Percentiles rank a stretch among this genome's conserved stretches.
These are phyloP conservation scores for Pampus argenteus DNA, from an alignment of 2,797 vertebrate species.

Conservation along the genomic window DNA sequence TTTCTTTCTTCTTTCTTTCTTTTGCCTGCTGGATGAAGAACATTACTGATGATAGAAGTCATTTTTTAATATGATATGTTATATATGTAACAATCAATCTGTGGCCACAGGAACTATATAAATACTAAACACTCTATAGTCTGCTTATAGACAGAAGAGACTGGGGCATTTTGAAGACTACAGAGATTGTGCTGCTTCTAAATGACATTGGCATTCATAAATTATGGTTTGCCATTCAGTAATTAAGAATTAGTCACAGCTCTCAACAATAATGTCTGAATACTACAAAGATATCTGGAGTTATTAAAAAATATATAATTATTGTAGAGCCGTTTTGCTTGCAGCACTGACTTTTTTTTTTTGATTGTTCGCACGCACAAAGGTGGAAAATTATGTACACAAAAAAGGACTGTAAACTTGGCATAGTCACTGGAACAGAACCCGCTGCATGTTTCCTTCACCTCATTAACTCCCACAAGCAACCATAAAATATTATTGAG, in stretches of 20 bases:
- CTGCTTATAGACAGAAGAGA: conserved; percentile 11
- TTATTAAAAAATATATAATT: neutral
- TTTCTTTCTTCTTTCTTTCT: too few relatives aligned
- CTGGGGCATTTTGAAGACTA: neutral
- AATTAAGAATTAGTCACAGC: conserved; percentile 16
- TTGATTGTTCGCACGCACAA: conserved; percentile 42
- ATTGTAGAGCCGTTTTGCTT: conserved; percentile 18
- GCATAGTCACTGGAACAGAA: conserved; percentile 33
- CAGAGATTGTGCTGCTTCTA: conserved; percentile 7
- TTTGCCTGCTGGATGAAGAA: conserved; percentile 5
- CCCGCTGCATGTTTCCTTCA: conserved; percentile 42
- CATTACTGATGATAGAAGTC: conserved; percentile 21
- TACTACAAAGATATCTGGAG: neutral
- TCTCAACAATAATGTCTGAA: neutral
- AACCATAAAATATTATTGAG: conserved; percentile 63
- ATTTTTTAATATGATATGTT: conserved; percentile 37
- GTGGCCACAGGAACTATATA: conserved; percentile 7
- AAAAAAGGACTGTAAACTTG: conserved; percentile 36
- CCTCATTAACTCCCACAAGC: conserved; percentile 66
- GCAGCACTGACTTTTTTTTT: conserved; percentile 5
- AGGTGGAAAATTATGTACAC: conserved; percentile 38
- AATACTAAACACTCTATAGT: conserved; percentile 19
- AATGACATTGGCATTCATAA: conserved; percentile 7
- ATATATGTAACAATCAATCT: conserved; percentile 40
- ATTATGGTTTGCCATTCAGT: neutral